phyloP scores from a whole-genome alignment of 2,113 vertebrate species.

The Sakesphorus luctuosus region DNA sequence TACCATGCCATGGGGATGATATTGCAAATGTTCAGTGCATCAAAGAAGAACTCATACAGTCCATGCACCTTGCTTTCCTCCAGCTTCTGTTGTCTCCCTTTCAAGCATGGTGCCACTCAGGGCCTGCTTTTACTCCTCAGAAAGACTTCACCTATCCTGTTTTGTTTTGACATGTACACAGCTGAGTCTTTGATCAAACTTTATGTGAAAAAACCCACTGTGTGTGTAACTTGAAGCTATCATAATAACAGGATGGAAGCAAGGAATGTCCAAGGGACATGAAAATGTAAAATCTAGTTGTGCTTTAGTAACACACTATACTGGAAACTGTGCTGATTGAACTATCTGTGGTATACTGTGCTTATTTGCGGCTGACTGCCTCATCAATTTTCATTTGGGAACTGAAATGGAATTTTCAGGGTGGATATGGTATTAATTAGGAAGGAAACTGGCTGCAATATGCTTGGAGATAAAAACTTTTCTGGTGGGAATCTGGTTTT shows the following conservation, averaged over 20 bases:
- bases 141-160: neutral
- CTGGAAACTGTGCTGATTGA: conserved; percentile 30
- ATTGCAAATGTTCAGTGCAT: neutral
- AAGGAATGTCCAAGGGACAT: conserved; percentile 4
- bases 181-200: neutral
- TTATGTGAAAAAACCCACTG: neutral
- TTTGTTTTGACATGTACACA: neutral
- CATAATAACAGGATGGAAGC: neutral
- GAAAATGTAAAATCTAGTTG: neutral
- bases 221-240: neutral
- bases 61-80: neutral
- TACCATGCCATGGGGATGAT: neutral
- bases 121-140: neutral
- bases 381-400: conserved; percentile 73
- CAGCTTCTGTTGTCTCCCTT: neutral
- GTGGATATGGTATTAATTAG: conserved; percentile 75
- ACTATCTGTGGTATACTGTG: conserved; percentile 13
- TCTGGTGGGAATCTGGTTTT: conserved; percentile 70
- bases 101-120: neutral
- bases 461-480: conserved; percentile 60
- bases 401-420: conserved; percentile 63
- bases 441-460: conserved; percentile 67
- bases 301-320: neutral
- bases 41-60: neutral
- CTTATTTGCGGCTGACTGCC: conserved; percentile 58